Conservation (phyloP, 2,113 vertebrate species). For the Anser cygnoides region DNA sequence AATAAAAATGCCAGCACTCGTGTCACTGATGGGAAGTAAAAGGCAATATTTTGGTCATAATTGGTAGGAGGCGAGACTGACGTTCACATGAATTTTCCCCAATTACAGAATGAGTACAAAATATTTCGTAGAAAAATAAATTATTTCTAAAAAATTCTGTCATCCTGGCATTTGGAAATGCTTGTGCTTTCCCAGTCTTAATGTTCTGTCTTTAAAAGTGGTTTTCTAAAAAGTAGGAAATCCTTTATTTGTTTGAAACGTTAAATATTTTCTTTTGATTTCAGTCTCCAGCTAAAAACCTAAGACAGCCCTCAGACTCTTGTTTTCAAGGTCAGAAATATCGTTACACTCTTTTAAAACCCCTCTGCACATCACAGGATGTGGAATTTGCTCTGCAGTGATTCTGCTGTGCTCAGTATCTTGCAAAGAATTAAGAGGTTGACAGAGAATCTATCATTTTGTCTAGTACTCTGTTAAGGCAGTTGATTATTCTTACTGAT, state of each 20-base stretch:
- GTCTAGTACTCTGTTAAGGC: neutral
- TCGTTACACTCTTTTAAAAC: neutral
- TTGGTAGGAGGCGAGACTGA: slow-evolving; percentile 42
- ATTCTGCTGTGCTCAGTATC: neutral
- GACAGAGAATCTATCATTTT: neutral
- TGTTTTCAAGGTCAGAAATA: neutral
- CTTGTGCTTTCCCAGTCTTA: neutral
- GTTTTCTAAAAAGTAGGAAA: neutral
- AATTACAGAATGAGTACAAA: slow-evolving; percentile 26
- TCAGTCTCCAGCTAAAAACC: neutral
- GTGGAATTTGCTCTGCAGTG: neutral
- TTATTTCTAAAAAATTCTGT: slow-evolving; percentile 17
- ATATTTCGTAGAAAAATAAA: slow-evolving; percentile 52
- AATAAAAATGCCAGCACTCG: slow-evolving; percentile 50
- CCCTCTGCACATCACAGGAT: neutral
- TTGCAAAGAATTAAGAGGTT: neutral
- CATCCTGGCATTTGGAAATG: slow-evolving; percentile 12
- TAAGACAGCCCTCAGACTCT: neutral
- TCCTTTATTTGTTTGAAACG: neutral
- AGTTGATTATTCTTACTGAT: neutral
- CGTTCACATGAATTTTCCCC: slow-evolving; percentile 43
- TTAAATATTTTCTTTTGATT: neutral
- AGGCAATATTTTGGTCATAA: slow-evolving; percentile 62
- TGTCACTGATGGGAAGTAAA: slow-evolving; percentile 67
- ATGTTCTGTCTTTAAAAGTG: neutral